Evolutionary conservation across 37 sponge, comb jelly and placozoan species (phyloP).

Genomic region (Beroe forskalii): DNA sequence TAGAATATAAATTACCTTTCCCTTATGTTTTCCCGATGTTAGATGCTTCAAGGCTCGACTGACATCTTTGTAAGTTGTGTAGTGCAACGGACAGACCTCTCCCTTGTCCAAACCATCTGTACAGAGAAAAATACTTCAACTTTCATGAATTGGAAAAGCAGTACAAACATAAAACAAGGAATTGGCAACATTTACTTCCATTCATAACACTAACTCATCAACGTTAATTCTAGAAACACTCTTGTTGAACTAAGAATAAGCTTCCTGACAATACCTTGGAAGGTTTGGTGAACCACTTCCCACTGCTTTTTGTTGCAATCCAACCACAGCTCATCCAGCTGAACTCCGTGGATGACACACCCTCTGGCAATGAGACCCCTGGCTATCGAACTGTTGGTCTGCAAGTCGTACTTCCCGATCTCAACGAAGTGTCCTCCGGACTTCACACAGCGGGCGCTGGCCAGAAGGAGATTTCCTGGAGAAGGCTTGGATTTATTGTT

Average conservation of each 20-base stretch:
- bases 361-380: not conserved
- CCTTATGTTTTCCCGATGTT: conserved; percentile 24
- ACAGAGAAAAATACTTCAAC: not conserved
- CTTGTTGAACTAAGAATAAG: too few relatives aligned
- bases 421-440: conserved; percentile 36
- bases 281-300: not conserved
- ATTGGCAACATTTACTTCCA: not conserved
- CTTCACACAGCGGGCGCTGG: conserved; percentile 33
- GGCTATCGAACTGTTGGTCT: not conserved
- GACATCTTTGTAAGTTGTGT: not conserved
- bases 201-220: too few relatives aligned
- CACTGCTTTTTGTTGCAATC: not conserved
- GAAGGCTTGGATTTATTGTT: not conserved
- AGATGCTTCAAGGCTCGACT: not conserved
- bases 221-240: too few relatives aligned
- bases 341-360: conserved; percentile 15
- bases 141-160: too few relatives aligned
- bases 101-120: not conserved
- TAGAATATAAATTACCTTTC: conserved; percentile 8
- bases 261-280: too few relatives aligned
- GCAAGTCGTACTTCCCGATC: conserved; percentile 40
- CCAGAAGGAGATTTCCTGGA: not conserved
- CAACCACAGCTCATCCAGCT: conserved; percentile 38
- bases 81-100: not conserved
- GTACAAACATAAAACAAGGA: not conserved